Evolutionary conservation across 2,113 vertebrate genomes (phyloP).

Genomic region (Pangasianodon gigas): DNA sequence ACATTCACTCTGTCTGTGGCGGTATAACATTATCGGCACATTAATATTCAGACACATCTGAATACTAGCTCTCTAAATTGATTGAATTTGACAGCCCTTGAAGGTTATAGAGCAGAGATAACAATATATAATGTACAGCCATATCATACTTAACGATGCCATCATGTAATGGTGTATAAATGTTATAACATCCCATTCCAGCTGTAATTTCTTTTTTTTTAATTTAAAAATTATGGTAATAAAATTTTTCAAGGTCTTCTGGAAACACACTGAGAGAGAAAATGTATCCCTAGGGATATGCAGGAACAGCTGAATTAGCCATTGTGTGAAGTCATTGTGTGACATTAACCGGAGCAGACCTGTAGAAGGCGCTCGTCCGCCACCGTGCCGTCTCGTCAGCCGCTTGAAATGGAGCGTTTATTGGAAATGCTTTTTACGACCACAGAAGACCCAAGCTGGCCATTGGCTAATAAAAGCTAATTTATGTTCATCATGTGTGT

Average conservation of each 20-base stretch:
- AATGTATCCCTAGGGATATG: background rate
- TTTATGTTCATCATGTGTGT: slow-evolving; percentile 54
- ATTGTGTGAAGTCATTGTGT: background rate
- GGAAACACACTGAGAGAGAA: slow-evolving; percentile 10
- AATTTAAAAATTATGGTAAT: slow-evolving; percentile 16
- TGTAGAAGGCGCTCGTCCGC: slow-evolving; percentile 24
- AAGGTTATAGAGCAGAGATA: background rate
- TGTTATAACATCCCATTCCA: background rate
- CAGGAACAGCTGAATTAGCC: background rate
- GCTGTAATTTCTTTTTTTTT: background rate
- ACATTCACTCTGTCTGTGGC: too few species aligned
- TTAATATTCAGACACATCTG: background rate
- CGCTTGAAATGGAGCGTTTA: slow-evolving; percentile 46
- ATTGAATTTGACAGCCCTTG: too few species aligned
- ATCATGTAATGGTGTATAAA: too few species aligned
- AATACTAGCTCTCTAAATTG: background rate
- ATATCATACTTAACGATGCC: background rate
- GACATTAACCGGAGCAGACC: background rate
- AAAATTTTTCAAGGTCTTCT: slow-evolving; percentile 7
- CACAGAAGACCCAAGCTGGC: slow-evolving; percentile 50
- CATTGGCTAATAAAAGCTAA: slow-evolving; percentile 58
- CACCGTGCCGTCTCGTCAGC: background rate
- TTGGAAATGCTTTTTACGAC: slow-evolving; percentile 58
- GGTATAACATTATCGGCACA: background rate
- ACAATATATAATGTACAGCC: background rate